Conservation (phyloP, 2,888 invertebrate species). For the Pycnomerus fuliginosus region DNA sequence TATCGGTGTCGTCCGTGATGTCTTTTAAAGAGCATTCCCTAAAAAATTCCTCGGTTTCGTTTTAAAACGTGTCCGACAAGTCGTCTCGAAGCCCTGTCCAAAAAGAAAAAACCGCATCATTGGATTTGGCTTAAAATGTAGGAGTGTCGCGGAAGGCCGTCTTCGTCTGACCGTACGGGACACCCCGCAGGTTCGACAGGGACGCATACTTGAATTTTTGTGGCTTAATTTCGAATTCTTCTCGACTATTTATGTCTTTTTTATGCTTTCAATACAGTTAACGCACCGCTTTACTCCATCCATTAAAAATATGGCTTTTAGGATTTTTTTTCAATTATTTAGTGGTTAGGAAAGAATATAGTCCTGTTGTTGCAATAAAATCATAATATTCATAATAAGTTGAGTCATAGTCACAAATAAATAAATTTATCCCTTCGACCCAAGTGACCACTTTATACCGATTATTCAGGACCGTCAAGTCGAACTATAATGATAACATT, state of each 20-base stretch:
- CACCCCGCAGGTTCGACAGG: too few species aligned
- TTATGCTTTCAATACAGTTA: conserved; percentile 19
- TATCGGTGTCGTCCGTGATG: conserved; percentile 33
- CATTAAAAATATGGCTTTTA: neutral
- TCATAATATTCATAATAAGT: too few species aligned
- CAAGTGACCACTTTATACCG: too few species aligned
- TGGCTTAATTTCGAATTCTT: conserved; percentile 25
- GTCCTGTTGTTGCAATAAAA: too few species aligned
- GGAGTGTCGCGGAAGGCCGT: conserved; percentile 30
- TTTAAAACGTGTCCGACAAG: conserved; percentile 39
- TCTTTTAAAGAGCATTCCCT: conserved; percentile 30
- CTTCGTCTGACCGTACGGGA: too few species aligned
- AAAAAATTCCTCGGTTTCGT: conserved; percentile 35
- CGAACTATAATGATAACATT: conserved; percentile 1
- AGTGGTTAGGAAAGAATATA: too few species aligned
- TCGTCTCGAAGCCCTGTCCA: conserved; percentile 12
- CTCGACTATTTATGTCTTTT: conserved; percentile 16
- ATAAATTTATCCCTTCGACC: too few species aligned
- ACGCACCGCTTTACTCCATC: conserved; percentile 3
- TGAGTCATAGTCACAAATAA: too few species aligned
- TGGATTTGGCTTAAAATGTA: conserved; percentile 29
- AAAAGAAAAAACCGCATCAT: conserved; percentile 27
- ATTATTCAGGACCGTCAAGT: too few species aligned
- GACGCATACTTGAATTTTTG: conserved; percentile 25
- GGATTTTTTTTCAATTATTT: too few species aligned